These are phyloP conservation scores for Germaria angustata DNA, from an alignment of 2,888 invertebrate species.

Conservation along the genomic window DNA sequence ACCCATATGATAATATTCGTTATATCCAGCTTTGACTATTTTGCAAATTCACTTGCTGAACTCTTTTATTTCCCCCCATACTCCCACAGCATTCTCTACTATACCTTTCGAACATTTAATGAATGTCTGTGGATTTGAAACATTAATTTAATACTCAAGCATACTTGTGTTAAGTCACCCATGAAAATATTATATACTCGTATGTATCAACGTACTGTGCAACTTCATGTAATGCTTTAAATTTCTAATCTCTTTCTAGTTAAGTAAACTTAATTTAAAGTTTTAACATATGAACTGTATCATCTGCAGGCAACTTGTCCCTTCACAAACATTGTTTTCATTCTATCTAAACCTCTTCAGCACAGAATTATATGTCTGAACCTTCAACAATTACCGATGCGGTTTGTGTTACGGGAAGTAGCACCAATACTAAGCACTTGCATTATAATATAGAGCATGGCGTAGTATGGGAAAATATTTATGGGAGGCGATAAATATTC, in stretches of 20 bases:
- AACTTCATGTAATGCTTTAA: background rate
- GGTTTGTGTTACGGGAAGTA: slow-evolving; percentile 12
- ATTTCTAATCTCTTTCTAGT: slow-evolving; percentile 42
- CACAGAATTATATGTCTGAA: background rate
- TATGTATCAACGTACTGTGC: background rate
- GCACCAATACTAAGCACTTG: slow-evolving; percentile 22
- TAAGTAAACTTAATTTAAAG: slow-evolving; percentile 48
- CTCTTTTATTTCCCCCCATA: background rate
- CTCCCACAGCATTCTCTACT: background rate
- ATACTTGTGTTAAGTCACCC: background rate
- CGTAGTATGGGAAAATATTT: background rate
- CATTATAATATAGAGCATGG: slow-evolving; percentile 5
- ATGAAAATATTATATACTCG: background rate
- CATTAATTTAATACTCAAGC: slow-evolving; percentile 8
- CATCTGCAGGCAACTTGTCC: background rate
- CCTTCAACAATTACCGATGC: background rate
- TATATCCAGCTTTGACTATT: too few relatives aligned
- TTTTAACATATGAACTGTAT: slow-evolving; percentile 34
- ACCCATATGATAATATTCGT: too few relatives aligned
- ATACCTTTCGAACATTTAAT: background rate
- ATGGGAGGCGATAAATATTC: background rate
- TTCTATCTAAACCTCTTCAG: background rate
- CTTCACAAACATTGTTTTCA: slow-evolving; percentile 1
- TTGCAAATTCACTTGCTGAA: too few relatives aligned
- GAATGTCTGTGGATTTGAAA: background rate